Evolutionary conservation across 2,888 invertebrate species (phyloP).

Genomic region (Drosophila incognita): DNA sequence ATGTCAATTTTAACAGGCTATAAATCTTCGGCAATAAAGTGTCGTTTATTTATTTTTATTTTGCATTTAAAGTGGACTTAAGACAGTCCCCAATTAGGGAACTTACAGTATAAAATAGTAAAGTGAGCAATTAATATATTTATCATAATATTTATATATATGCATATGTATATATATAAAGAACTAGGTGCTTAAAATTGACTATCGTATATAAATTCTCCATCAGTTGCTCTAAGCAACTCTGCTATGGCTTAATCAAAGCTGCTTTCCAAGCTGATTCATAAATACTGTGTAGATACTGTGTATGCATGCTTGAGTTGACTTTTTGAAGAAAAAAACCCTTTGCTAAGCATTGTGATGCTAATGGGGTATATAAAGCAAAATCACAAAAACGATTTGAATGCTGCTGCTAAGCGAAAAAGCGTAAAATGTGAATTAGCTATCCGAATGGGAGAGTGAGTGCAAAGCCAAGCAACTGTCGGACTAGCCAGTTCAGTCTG

Average conservation of each 20-base stretch:
- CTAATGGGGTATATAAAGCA: slow-evolving; percentile 26
- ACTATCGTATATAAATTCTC: neutral
- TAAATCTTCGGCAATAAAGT: neutral
- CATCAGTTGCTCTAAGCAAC: too few relatives aligned
- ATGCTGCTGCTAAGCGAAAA: slow-evolving; percentile 41
- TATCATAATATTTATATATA: neutral
- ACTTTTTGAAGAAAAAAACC: neutral
- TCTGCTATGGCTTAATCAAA: neutral
- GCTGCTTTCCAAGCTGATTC: neutral
- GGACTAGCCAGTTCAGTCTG: slow-evolving; percentile 33
- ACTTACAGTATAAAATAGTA: neutral
- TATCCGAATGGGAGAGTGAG: slow-evolving; percentile 49
- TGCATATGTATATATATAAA: neutral
- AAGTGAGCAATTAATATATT: neutral
- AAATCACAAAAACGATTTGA: slow-evolving; percentile 18
- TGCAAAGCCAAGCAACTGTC: slow-evolving; percentile 56
- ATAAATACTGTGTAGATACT: neutral
- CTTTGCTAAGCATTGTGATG: neutral
- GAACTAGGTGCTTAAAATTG: neutral
- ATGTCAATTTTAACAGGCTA: neutral
- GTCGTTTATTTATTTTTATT: neutral
- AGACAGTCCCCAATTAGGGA: neutral
- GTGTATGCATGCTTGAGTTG: neutral
- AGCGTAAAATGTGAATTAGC: slow-evolving; percentile 70
- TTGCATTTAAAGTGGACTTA: neutral